Percentiles rank a stretch among this genome's conserved stretches.
These are phyloP conservation scores for Saguinus imperator DNA, from an alignment of 2,113 vertebrate species.

Conservation along the genomic window DNA sequence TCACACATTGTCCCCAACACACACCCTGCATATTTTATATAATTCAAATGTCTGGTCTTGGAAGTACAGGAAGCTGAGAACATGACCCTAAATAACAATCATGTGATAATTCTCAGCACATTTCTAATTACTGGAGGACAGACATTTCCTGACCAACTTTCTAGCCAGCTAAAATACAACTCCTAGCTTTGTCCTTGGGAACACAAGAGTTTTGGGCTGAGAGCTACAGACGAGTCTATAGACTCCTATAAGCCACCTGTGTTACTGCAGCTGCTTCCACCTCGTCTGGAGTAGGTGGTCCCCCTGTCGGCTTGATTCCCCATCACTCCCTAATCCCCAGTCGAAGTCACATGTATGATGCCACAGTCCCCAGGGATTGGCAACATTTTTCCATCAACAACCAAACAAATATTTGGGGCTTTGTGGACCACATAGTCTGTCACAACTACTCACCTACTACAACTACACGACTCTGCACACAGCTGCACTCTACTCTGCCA, in stretches of 20 bases:
- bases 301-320: background rate
- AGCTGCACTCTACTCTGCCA: background rate
- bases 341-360: background rate
- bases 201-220: background rate
- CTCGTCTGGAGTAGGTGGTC: background rate
- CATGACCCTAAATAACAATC: background rate
- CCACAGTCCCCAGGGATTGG: rapidly evolving
- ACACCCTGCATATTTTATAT: background rate
- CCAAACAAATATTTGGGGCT: background rate
- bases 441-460: background rate
- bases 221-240: background rate
- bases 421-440: too few species aligned
- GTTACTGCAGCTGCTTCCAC: too few species aligned
- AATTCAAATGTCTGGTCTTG: background rate
- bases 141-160: background rate
- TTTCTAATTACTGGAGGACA: background rate
- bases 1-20: too few species aligned
- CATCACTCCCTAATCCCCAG: rapidly evolving
- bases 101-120: background rate
- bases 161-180: background rate
- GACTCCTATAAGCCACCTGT: background rate
- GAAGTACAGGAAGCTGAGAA: background rate
- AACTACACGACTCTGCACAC: background rate
- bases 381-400: background rate
- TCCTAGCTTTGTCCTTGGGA: background rate